These are phyloP conservation scores for Calephelis nemesis DNA, from an alignment of 1,140 invertebrate species.

Conservation along the genomic window DNA sequence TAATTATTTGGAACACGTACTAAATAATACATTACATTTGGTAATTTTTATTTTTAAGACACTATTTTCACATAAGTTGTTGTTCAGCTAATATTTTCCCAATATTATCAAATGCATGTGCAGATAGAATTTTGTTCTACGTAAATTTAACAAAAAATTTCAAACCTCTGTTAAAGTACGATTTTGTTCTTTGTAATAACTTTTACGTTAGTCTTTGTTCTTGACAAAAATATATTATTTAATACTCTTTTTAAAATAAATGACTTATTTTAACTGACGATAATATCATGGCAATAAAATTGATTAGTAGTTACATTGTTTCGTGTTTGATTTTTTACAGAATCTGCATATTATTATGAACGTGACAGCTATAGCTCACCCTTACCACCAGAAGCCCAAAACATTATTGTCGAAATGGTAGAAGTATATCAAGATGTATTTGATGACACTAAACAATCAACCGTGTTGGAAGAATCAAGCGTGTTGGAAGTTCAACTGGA, in stretches of 20 bases:
- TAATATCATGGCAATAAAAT: neutral
- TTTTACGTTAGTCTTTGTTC: neutral
- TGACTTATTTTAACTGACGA: neutral
- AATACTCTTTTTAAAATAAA: neutral
- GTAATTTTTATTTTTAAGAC: too few species aligned
- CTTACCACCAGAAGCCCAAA: neutral
- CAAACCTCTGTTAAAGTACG: neutral
- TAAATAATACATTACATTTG: too few species aligned
- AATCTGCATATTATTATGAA: neutral
- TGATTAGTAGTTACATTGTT: neutral
- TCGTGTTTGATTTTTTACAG: neutral
- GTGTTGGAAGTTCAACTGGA: neutral
- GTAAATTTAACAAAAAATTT: neutral
- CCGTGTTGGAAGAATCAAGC: too few species aligned
- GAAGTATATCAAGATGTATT: constrained; percentile 1
- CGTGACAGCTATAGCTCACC: neutral
- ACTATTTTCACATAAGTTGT: too few species aligned
- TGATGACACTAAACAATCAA: constrained; percentile 3
- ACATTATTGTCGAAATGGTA: constrained; percentile 5
- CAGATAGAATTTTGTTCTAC: neutral
- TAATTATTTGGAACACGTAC: too few species aligned
- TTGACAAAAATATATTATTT: constrained; percentile 3
- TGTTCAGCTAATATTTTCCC: too few species aligned
- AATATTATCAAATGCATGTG: neutral
- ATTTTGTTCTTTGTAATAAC: neutral